These are phyloP conservation scores for Acronicta psi DNA, from an alignment of 2,888 invertebrate species.

Conservation along the genomic window DNA sequence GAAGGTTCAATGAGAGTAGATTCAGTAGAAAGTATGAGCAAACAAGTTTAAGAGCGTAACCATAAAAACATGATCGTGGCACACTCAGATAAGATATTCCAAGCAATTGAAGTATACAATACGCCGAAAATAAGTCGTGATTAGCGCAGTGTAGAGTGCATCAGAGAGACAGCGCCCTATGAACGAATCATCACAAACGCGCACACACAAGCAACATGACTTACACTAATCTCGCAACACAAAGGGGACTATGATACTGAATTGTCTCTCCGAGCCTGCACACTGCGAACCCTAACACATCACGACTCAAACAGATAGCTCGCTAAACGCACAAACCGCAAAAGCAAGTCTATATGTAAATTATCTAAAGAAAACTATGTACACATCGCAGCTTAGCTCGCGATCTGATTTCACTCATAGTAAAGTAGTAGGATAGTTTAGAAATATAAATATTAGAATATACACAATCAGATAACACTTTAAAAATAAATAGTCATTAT, in stretches of 20 bases:
- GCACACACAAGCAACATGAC: slow-evolving; percentile 10
- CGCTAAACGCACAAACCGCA: slow-evolving; percentile 8
- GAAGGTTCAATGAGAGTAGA: slow-evolving; percentile 65
- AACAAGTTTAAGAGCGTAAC: slow-evolving; percentile 20
- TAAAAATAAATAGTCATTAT: slow-evolving; percentile 50
- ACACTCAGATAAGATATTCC: neutral
- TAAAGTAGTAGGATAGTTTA: slow-evolving; percentile 52
- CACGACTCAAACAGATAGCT: slow-evolving; percentile 5
- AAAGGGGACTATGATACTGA: slow-evolving; percentile 10
- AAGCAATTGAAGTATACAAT: slow-evolving; percentile 23
- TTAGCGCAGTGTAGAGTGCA: slow-evolving; percentile 1
- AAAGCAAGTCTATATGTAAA: slow-evolving; percentile 24
- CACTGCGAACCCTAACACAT: slow-evolving; percentile 15
- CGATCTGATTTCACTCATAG: slow-evolving; percentile 50
- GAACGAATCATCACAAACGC: slow-evolving; percentile 1
- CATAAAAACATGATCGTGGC: slow-evolving; percentile 1
- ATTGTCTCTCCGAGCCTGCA: slow-evolving; percentile 4
- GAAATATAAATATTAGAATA: slow-evolving; percentile 50
- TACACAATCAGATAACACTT: slow-evolving; percentile 46
- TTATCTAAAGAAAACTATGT: slow-evolving; percentile 11
- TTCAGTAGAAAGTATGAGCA: slow-evolving; percentile 62
- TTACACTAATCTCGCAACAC: slow-evolving; percentile 7
- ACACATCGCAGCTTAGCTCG: slow-evolving; percentile 35
- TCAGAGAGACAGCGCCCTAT: slow-evolving; percentile 11
- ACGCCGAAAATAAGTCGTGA: slow-evolving; percentile 5